Evolutionary conservation across 2,888 invertebrate species (phyloP), one percentile per base, ranked within the genome.

Genomic region (Smittia aterrima): DNA sequence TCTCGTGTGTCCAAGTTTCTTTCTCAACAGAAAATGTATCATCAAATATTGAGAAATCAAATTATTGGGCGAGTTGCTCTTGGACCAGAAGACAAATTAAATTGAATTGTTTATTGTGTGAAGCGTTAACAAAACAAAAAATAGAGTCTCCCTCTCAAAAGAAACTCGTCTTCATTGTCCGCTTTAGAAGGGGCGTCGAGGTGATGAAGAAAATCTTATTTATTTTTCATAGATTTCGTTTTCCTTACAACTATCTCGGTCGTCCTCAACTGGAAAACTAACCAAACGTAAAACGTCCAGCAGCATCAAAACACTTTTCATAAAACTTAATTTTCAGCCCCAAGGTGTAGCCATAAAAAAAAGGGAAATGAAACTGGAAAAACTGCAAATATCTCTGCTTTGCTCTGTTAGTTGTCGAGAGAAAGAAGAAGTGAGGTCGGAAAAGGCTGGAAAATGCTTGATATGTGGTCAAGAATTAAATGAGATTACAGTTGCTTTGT

Each of bases 391-490:
- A 32, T 32, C 32, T 32, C 32, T 47, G 53, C n/a, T 47, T 47
- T 2, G 53, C 18, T 6, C 38, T 47, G 7, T 16, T n/a, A n/a
- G 47, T 47, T 9, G 47, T 47, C n/a, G 4, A 47, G n/a, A n/a
- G 13, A n/a, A 47, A 16, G 47, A 16, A 16, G 38, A 1, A 24
- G 40, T 32, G 32, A 32, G 32, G 32, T 32, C 20, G 24, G 27
- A 66, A 24, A 22, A 66, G 67, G 66, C 38, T 66, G 11, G 27
- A 58, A 47, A 58, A 58, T n/a, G 18, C 54, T 70, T 70, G 70
- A 70, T 27, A 54, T 70, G 70, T 70, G 70, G 70, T 70, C 54
- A 70, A 70, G 70, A 70, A 70, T 70, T 70, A 70, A 70, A 70
- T 70, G 54, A 70, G 70, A 70, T 70, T 70, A 70, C 70, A 53